Base-by-base conservation (phyloP, 2,888 invertebrate genomes). In the Cosmorhoe ocellata region DNA sequence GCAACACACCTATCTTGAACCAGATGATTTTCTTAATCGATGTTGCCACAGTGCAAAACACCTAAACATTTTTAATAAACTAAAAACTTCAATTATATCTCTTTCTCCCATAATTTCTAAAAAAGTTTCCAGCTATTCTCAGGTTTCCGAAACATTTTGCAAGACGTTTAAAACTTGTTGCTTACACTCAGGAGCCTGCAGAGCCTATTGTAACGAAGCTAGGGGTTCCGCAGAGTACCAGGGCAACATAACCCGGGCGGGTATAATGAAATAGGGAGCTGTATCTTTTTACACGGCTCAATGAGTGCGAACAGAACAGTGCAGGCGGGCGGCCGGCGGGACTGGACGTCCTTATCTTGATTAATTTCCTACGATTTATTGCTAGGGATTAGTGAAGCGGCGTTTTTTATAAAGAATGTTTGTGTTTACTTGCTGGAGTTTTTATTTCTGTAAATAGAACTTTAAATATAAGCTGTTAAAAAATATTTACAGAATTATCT, bases 211-310 rank as follows among this genome's bases (percentile, higher is more conserved):
- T 4, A 18, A 1, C 6, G 6, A 34, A 22, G 11, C n/a, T 24
- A 12, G 24, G 6, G 9, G 2, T 6, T 12, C 36, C 9, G 5
- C 7, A 22, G 3, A 11, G 27, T 33, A 54, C 50, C 46, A 49
- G 51, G 43, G 39, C 41, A 43, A 46, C 49, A 56, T 58, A 58
- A 58, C 48, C 54, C 51, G 58, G 37, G 46, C 9, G 60, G 18
- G 68, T 66, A 71, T 74, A 74, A 76, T 71, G 74, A 76, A 74
- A 75, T 68, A 69, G 74, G 79, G 79, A 64, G 73, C 69, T 77
- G 80, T 83, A 81, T 84, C 81, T 84, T 74, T 79, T 79, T 71
- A 68, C 76, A 78, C 84, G 76, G 81, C 63, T 76, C 71, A 82
- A 66, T 78, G 82, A 65, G 65, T 66, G 78, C 74, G 81, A 66